Base-by-base conservation (phyloP, 2,888 invertebrate genomes). In the Abscondita cerata region DNA sequence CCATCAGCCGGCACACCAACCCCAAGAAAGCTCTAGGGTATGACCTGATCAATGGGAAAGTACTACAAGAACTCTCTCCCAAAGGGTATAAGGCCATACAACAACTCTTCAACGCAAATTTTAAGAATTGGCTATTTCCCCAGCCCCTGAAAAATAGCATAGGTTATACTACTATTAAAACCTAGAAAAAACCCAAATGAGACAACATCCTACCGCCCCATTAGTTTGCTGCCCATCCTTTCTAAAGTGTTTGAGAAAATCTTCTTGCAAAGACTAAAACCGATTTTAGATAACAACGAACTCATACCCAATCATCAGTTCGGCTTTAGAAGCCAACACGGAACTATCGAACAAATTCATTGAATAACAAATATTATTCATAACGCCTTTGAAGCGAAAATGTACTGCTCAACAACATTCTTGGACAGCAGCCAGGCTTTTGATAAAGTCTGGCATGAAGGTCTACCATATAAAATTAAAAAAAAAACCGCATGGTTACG, bases 191-290 rank as follows among this genome's bases (percentile, higher is more conserved):
- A n/a, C n/a, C n/a, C n/a, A n/a, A n/a, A n/a, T n/a, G n/a, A n/a
- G n/a, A n/a, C n/a, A n/a, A n/a, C n/a, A n/a, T n/a, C n/a, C n/a
- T n/a, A n/a, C n/a, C n/a, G n/a, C n/a, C n/a, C n/a, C n/a, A n/a
- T n/a, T n/a, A n/a, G n/a, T n/a, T n/a, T n/a, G n/a, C n/a, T n/a
- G n/a, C n/a, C n/a, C n/a, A n/a, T n/a, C n/a, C n/a, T n/a, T 51
- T 51, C 13, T 51, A 51, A 51, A 20, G 34, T 33, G 34, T 51
- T 51, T 51, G 19, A 47, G 47, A n/a, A n/a, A 47, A 19, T 47
- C 47, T 16, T 47, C 41, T 18, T 34, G 1, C 16, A 16, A 19
- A 36, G 36, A 36, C 36, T 12, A 36, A 3, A 36, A 36, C 12
- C 11, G 11, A 36, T 36, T 12, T 38, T 52, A 18, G 52, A 19